These are phyloP conservation scores for Sepiola atlantica DNA, from an alignment of 2,888 invertebrate genomes.

Conservation along the genomic window DNA sequence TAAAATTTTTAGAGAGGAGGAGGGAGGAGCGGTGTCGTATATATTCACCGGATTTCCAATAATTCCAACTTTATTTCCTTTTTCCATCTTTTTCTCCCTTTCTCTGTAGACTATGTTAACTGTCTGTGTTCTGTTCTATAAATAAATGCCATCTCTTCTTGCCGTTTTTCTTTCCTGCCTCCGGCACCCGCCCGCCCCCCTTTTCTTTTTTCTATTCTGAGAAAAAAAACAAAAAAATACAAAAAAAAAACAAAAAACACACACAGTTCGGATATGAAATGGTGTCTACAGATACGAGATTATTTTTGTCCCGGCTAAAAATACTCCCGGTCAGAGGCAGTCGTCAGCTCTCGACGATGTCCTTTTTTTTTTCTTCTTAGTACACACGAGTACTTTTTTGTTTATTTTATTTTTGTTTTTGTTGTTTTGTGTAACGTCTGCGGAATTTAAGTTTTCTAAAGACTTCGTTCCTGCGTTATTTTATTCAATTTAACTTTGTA, in stretches of 20 bases:
- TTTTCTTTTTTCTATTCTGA: not conserved
- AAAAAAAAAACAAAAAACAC: no score
- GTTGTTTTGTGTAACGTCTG: not conserved
- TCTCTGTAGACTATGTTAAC: not conserved
- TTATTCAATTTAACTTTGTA: no score
- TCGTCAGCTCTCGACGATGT: not conserved
- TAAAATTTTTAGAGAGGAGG: no score
- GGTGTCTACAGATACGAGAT: not conserved
- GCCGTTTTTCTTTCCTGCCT: not conserved
- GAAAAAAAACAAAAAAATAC: no score
- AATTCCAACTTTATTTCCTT: not conserved
- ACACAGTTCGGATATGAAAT: not conserved
- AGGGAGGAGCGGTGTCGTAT: no score
- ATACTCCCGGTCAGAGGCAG: slow-evolving; percentile 18
- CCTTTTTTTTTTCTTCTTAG: not conserved
- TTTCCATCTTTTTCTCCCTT: not conserved
- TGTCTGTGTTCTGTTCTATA: not conserved
- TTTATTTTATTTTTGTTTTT: not conserved
- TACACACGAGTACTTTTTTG: not conserved
- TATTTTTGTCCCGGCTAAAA: slow-evolving; percentile 8
- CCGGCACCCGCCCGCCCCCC: not conserved
- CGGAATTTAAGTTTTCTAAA: not conserved
- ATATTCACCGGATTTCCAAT: no score
- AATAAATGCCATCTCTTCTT: not conserved
- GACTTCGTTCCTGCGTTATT: no score